Evolutionary conservation across 2,113 vertebrate species (phyloP), one percentile per base, ranked within the genome.

Genomic region (Zingel zingel): DNA sequence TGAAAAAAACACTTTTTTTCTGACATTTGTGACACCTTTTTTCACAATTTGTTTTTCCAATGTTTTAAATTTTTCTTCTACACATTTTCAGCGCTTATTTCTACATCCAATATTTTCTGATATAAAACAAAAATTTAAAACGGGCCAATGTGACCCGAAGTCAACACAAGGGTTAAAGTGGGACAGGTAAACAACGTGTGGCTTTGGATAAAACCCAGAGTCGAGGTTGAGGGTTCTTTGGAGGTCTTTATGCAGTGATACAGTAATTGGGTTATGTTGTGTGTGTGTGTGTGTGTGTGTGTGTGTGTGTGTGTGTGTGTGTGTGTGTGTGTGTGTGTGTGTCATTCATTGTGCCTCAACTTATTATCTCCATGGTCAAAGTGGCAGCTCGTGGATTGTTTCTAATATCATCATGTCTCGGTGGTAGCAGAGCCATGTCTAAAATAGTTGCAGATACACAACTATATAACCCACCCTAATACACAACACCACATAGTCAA

Each of bases 361-460:
- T 69, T 10, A 48, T 80, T 56, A 71, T 48, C 58, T 45, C 36
- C 10, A 4, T 8, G 8, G 59, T 71, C 59, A 30, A 47, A 64
- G 25, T 64, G 45, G 43, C 43, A 58, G 56, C 71, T 50, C 80
- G 71, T 51, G 61, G 39, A 80, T 65, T 65, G 69, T 63, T 63
- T 62, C 80, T 33, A 75, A 82, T 82, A 82, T 62, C 33, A 62
- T 47, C 70, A 48, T 54, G 67, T 70, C 62, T 43, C 18, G 2
- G 7, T 51, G 58, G 58, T 3, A 21, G 66, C 48, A 53, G 33
- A 53, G 76, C 45, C 19, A 51, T 33, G 25, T 70, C 69, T 21
- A 50, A 85, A 85, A 85, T 81, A 85, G 74, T 48, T 45, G 47
- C 62, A 77, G 73, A 73, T 64, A 62, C 66, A 53, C 59, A 72